Evolutionary conservation across 2,797 vertebrate species (phyloP).

Genomic region (Betta splendens): DNA sequence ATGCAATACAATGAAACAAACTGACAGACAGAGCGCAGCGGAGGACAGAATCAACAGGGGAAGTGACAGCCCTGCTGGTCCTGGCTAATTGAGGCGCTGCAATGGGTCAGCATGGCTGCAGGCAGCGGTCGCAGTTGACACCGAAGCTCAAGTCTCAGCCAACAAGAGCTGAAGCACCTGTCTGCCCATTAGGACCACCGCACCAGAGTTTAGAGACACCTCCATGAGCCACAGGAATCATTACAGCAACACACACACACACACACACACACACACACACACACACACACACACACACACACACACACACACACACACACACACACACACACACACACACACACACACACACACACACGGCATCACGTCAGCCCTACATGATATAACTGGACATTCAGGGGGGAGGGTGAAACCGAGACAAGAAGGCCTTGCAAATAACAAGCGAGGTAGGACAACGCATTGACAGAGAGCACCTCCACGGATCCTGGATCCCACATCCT

Average conservation of each 20-base stretch:
- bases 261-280: constrained; percentile 18
- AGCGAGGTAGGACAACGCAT: constrained; percentile 42
- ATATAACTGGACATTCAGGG: constrained; percentile 32
- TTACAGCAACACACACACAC: constrained; percentile 30
- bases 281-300: neutral
- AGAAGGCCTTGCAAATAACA: constrained; percentile 55
- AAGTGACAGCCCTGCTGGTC: constrained; percentile 51
- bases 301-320: neutral
- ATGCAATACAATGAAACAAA: constrained; percentile 65
- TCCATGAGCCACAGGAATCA: constrained; percentile 40
- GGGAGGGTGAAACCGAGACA: constrained; percentile 28
- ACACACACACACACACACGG: neutral
- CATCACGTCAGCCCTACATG: constrained; percentile 35
- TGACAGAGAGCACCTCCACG: constrained; percentile 56
- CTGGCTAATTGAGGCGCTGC: constrained; percentile 58
- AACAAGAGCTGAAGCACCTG: constrained; percentile 38
- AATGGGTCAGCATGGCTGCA: constrained; percentile 41
- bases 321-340: too few species aligned
- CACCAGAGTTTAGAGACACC: constrained; percentile 28
- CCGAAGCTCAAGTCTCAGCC: constrained; percentile 34
- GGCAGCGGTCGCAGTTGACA: constrained; percentile 26
- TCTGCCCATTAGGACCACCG: constrained; percentile 57
- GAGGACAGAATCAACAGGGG: constrained; percentile 29
- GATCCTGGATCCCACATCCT: too few species aligned
- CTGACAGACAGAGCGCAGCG: constrained; percentile 25